Conservation (phyloP, 2,888 invertebrate species). For the Formica aserva region DNA sequence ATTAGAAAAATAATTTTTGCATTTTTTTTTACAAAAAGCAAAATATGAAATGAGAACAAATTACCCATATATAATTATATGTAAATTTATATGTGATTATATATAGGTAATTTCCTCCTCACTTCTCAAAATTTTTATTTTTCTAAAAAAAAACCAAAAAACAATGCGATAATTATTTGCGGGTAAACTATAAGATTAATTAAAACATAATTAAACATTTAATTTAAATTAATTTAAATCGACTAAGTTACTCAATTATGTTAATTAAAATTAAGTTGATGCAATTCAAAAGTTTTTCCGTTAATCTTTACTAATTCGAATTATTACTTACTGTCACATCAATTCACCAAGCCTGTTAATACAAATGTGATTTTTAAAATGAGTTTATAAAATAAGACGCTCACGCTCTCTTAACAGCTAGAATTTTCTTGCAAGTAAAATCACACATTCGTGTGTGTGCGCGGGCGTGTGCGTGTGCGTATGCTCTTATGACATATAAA, state of each 20-base stretch:
- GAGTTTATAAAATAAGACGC: slow-evolving; percentile 66
- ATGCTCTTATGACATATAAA: slow-evolving; percentile 73
- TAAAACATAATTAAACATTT: slow-evolving; percentile 9
- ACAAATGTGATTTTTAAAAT: slow-evolving; percentile 44
- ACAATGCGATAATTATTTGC: not conserved
- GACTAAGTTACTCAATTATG: not conserved
- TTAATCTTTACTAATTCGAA: slow-evolving; percentile 4
- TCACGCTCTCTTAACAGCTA: slow-evolving; percentile 62
- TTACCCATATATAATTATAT: too few relatives aligned
- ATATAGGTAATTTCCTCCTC: too few relatives aligned
- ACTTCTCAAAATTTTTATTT: not conserved
- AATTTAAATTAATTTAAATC: slow-evolving; percentile 30
- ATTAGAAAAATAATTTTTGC: not conserved
- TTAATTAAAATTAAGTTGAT: slow-evolving; percentile 20
- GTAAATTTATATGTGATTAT: too few relatives aligned
- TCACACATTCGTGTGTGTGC: slow-evolving; percentile 48
- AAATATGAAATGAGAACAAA: not conserved
- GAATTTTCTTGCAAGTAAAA: slow-evolving; percentile 65
- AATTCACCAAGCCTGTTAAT: slow-evolving; percentile 39
- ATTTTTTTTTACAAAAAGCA: not conserved
- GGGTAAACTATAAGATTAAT: not conserved
- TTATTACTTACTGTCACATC: slow-evolving; percentile 4
- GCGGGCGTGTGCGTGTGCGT: not conserved
- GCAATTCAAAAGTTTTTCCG: not conserved
- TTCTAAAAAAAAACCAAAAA: not conserved